Conservation (phyloP, 2,113 vertebrate species). For the Hemiscyllium ocellatum region DNA sequence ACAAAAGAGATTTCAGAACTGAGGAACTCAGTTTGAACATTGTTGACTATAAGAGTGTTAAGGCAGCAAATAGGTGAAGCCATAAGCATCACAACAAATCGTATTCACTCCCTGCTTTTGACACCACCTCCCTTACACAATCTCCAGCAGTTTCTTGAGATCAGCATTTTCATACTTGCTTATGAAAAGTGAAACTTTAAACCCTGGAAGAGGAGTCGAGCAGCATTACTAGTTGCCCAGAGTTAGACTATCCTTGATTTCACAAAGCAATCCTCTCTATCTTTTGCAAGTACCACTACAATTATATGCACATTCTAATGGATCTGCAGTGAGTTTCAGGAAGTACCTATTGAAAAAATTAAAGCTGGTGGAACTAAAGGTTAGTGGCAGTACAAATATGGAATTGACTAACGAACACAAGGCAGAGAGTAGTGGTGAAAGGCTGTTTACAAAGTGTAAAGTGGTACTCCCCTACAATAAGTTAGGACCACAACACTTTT, state of each 20-base stretch:
- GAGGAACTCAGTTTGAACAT: background rate
- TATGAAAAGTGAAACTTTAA: background rate
- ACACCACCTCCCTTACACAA: background rate
- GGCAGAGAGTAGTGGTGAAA: background rate
- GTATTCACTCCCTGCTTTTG: background rate
- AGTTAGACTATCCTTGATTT: background rate
- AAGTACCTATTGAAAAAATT: background rate
- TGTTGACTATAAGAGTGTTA: background rate
- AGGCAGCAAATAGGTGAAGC: background rate
- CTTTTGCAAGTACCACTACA: background rate
- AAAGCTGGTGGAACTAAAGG: background rate
- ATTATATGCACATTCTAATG: background rate
- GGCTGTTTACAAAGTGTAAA: background rate
- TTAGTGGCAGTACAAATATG: background rate
- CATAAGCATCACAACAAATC: background rate
- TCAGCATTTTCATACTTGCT: background rate
- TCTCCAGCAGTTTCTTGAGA: background rate
- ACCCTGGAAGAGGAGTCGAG: background rate
- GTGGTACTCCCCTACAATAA: background rate
- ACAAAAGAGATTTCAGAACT: background rate
- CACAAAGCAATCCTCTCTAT: background rate
- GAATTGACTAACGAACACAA: background rate
- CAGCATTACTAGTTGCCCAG: background rate
- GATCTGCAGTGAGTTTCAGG: background rate
- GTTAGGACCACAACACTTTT: background rate